Evolutionary conservation across 2,113 vertebrate genomes (phyloP).

Genomic region (Carassius auratus): DNA sequence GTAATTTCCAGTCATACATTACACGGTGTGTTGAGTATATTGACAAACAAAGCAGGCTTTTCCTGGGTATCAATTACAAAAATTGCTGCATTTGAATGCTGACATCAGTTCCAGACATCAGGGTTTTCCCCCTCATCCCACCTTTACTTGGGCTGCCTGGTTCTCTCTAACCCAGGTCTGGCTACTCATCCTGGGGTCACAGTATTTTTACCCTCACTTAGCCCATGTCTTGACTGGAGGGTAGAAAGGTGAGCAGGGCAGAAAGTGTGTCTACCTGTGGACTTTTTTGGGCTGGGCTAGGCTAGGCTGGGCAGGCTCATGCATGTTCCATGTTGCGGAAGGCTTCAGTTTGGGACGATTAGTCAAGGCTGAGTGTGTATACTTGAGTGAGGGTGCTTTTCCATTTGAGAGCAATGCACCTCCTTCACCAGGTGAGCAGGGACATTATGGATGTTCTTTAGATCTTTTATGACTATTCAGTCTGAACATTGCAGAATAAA

Average conservation of each 20-base stretch:
- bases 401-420: conserved; percentile 23
- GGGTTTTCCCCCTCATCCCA: conserved; percentile 5
- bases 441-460: neutral
- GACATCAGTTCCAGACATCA: conserved; percentile 26
- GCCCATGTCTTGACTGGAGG: conserved; percentile 9
- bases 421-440: conserved; percentile 37
- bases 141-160: neutral
- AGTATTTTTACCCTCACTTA: neutral
- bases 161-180: conserved; percentile 11
- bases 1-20: conserved; percentile 10
- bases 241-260: conserved; percentile 23
- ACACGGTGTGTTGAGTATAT: neutral
- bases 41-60: conserved; percentile 45
- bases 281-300: conserved; percentile 60
- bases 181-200: conserved; percentile 29
- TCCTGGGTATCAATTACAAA: conserved; percentile 40
- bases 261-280: conserved; percentile 52
- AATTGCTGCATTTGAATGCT: conserved; percentile 44
- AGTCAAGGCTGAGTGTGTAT: conserved; percentile 48
- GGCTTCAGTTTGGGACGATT: conserved; percentile 36
- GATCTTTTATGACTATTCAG: conserved; percentile 3
- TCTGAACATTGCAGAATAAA: conserved; percentile 20
- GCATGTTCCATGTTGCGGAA: conserved; percentile 53
- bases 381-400: conserved; percentile 38
- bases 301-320: conserved; percentile 68